Evolutionary conservation across 92 coral and sea anemone genomes (phyloP).

Genomic region (Heteractis magnifica): DNA sequence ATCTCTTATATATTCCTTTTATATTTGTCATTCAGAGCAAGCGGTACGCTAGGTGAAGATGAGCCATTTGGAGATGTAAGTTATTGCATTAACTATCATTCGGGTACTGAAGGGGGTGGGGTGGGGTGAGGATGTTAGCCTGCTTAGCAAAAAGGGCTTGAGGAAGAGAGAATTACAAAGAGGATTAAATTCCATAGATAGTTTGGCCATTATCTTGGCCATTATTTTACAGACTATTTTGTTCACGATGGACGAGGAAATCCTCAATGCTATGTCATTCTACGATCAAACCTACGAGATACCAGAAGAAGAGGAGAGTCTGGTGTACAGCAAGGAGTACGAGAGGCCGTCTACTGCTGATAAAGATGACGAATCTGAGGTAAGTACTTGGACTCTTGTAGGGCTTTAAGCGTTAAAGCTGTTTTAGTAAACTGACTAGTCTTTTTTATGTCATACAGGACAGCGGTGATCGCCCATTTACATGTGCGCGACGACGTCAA

Average conservation of each 20-base stretch:
- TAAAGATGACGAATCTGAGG: slow-evolving; percentile 60
- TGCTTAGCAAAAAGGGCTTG: background rate
- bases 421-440: no score
- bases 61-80: slow-evolving; percentile 99
- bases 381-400: background rate
- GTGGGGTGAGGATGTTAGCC: background rate
- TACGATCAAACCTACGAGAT: slow-evolving; percentile 94
- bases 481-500: slow-evolving; percentile 68
- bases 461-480: slow-evolving; percentile 84
- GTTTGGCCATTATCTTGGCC: background rate
- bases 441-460: slow-evolving; percentile 42
- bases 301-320: slow-evolving; percentile 84
- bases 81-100: background rate
- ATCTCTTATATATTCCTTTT: background rate
- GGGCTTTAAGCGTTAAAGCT: no score
- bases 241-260: slow-evolving; percentile 93
- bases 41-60: slow-evolving; percentile 89
- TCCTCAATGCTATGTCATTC: slow-evolving; percentile 91
- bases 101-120: background rate
- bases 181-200: background rate
- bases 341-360: slow-evolving; percentile 94
- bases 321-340: slow-evolving; percentile 70
- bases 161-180: no score
- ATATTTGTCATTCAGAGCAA: slow-evolving; percentile 65
- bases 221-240: slow-evolving; percentile 72